Conservation (phyloP, 2,113 vertebrate species). For the Zapus hudsonius region DNA sequence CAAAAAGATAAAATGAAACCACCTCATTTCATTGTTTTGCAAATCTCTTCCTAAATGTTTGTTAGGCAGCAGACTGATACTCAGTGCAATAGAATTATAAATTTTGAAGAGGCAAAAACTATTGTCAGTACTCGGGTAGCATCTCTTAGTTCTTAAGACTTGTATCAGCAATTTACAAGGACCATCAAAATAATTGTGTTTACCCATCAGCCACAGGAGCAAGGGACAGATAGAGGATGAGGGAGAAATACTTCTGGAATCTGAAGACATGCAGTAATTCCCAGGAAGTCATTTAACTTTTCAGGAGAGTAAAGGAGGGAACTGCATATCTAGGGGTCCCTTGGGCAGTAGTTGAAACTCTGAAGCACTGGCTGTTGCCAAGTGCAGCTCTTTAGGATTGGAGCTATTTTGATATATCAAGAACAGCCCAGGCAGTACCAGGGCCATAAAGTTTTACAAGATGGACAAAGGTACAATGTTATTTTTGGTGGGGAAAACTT, state of each 20-base stretch:
- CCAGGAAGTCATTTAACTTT: background rate
- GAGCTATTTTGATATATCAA: background rate
- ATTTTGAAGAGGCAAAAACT: constrained; percentile 8
- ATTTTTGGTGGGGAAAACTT: background rate
- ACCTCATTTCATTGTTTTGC: constrained; percentile 14
- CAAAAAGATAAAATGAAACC: too few species aligned
- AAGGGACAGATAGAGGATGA: too few species aligned
- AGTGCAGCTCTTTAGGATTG: background rate
- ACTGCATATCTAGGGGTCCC: background rate
- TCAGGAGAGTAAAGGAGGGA: background rate
- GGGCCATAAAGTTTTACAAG: background rate
- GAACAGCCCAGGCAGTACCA: background rate
- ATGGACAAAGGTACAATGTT: background rate
- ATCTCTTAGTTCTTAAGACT: constrained; percentile 9
- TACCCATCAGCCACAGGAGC: background rate
- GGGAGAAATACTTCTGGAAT: background rate
- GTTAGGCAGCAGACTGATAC: background rate
- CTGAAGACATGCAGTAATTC: background rate
- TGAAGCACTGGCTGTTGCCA: background rate
- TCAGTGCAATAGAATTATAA: background rate
- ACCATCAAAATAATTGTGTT: background rate
- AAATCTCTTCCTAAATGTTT: constrained; percentile 22
- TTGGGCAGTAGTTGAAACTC: background rate
- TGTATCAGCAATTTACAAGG: background rate
- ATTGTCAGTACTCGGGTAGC: background rate